Conservation (phyloP, 2,113 vertebrate species). For the Alexandromys fortis region DNA sequence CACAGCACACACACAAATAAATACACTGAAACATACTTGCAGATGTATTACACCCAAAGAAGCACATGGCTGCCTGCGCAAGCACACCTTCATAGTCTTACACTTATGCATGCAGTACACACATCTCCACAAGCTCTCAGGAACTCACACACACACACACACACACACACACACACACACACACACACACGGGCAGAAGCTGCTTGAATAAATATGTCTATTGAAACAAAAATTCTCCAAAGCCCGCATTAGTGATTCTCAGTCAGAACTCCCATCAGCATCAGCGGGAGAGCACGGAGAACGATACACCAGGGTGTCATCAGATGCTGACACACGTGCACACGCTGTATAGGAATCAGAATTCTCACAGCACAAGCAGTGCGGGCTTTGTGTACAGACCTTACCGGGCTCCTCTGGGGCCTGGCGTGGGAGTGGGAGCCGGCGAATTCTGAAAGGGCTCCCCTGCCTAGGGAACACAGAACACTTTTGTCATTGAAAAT, state of each 20-base stretch:
- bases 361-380: not conserved
- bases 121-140: not conserved
- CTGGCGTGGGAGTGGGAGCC: not conserved
- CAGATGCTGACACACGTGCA: not conserved
- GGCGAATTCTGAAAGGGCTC: constrained; percentile 1
- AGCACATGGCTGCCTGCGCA: not conserved
- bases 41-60: not conserved
- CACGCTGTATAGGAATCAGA: not conserved
- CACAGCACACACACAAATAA: not conserved
- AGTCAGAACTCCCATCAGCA: not conserved
- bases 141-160: not conserved
- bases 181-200: not conserved
- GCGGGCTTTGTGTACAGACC: not conserved
- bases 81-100: accelerated
- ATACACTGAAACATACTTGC: not conserved
- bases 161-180: too few relatives aligned
- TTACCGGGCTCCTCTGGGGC: not conserved
- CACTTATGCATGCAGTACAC: too few relatives aligned
- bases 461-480: not conserved
- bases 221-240: constrained; percentile 34
- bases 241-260: not conserved
- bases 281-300: not conserved
- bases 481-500: constrained; percentile 38
- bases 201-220: constrained; percentile 13
- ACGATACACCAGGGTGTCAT: not conserved